Base-by-base conservation (phyloP, 2,797 vertebrate genomes). In the Pagetopsis macropterus region DNA sequence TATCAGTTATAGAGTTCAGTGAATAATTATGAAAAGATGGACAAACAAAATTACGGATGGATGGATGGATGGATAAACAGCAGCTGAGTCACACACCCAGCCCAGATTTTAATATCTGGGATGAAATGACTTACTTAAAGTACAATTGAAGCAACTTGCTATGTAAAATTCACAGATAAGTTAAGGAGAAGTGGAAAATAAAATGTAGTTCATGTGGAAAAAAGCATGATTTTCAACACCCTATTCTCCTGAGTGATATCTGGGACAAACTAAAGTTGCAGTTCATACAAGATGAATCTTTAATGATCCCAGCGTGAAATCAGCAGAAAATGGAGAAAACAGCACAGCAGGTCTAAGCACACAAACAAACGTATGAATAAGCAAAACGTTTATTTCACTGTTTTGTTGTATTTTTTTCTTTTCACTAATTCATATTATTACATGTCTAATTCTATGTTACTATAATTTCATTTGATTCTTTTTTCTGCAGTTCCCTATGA, bases 401-500 rank as follows among this genome's bases (percentile, higher is more conserved):
- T 17, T 31, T 7, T 57, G 46, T 59, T 55, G 31, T 13, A 1
- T 44, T 12, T 14, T 8, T 16, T 46, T 64, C n/a, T 58, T 33
- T 19, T 5, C 17, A 2, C 23, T 50, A 3, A n/a, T 12, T 65
- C 12, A 54, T 11, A 7, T 45, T 46, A 19, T 21, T 16, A 8
- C 19, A 6, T 15, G 5, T 54, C 16, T 17, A 13, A 2, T 10
- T 31, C 1, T 41, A 31, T n/a, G 15, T 33, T 16, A 57, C 48
- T 49, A 0, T 52, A 10, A 73, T 5, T 65, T 14, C 12, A 16
- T 57, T 23, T 52, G 41, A 12, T 52, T 33, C 3, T 64, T 49
- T 67, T 51, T 75, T 69, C 64, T 17, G 9, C 91, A 98, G 97
- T 98, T 97, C 87, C 97, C 98, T 0, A 94, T 98, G 94, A 97